Evolutionary conservation across 2,797 vertebrate species (phyloP).

Genomic region (Falco concolor): DNA sequence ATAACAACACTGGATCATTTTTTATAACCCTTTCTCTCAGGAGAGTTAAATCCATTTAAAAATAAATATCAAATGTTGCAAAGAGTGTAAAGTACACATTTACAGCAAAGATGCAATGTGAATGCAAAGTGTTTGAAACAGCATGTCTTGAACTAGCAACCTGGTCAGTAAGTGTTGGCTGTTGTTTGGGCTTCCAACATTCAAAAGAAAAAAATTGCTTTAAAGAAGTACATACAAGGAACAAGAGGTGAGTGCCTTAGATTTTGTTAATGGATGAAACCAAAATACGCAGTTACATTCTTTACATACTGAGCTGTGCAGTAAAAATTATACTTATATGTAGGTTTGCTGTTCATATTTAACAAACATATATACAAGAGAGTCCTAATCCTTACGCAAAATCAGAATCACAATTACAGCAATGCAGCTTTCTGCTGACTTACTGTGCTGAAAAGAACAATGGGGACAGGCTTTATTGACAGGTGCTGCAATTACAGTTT

Average conservation of each 20-base stretch:
- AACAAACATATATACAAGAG: background rate
- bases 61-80: background rate
- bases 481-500: constrained; percentile 43
- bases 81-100: background rate
- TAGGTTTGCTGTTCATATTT: background rate
- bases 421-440: background rate
- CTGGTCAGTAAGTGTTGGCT: background rate
- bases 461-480: constrained; percentile 12
- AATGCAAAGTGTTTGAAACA: background rate
- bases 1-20: constrained; percentile 21
- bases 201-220: background rate
- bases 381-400: background rate
- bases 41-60: constrained; percentile 11
- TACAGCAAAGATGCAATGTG: background rate
- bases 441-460: constrained; percentile 33
- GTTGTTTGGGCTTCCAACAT: background rate
- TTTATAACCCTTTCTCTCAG: constrained; percentile 28
- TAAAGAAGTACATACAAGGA: background rate
- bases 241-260: background rate
- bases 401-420: background rate
- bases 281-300: background rate
- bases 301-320: background rate
- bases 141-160: background rate
- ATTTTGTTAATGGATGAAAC: background rate
- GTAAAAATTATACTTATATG: background rate